Evolutionary conservation across 2,888 invertebrate genomes (phyloP), one percentile per base, ranked within the genome.

Genomic region (Noctua fimbriata): DNA sequence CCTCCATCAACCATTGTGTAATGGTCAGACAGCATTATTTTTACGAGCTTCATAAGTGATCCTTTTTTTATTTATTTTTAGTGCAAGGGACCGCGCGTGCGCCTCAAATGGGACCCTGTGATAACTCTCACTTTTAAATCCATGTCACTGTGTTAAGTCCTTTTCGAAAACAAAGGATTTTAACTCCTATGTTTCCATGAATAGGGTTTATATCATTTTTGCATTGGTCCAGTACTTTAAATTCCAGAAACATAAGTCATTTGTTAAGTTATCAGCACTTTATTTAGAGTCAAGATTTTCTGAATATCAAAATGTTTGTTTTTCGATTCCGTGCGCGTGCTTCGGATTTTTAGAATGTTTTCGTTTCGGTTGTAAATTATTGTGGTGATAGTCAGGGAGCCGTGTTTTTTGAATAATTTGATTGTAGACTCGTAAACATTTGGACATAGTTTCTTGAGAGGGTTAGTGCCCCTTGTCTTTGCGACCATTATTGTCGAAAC

Each of bases 121-220:
- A 97, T 97, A 97, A 96, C 96, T 96, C 96, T 97, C 96, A 97
- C 96, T 96, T 95, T 95, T 94, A 93, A 94, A 94, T 95, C 95
- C 93, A 93, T 94, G 94, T 96, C 96, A 94, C 93, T 93, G 93
- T 88, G 89, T 92, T 92, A 91, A 90, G 91, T 88, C 88, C 77
- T 81, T 69, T 55, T 52, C 12, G 7, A 60, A 28, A 73, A 28
- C 87, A 90, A 79, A 71, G 79, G 32, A 94, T 85, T 91, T 84
- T 87, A 18, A 89, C 84, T 92, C 87, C 82, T 94, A 90, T 82
- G 9, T 0, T 1, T 1, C 12, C 21, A 1, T 0, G 0, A 3
- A 76, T 92, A 93, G 83, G 88, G 90, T 86, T 86, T 58, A 76
- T 63, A 82, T 89, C 91, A 36, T 77, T 80, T 83, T 83, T 69